Evolutionary conservation across 2,888 invertebrate species (phyloP).

Genomic region (Disparrhopalites patrizii): DNA sequence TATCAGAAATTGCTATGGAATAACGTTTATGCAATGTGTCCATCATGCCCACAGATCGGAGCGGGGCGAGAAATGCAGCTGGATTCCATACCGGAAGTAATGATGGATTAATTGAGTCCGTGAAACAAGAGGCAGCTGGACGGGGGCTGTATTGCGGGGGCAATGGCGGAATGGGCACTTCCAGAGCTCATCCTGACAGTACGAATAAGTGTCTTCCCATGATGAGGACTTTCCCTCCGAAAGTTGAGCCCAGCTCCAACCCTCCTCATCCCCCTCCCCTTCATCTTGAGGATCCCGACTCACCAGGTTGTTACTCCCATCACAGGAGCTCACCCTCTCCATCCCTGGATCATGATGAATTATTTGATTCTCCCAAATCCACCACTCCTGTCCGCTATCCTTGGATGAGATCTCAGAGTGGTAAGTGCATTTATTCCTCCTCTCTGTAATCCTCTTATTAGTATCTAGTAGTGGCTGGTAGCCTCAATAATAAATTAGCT

Average conservation of each 20-base stretch:
- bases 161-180: neutral
- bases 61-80: neutral
- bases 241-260: neutral
- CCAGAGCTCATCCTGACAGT: neutral
- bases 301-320: too few species aligned
- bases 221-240: too few species aligned
- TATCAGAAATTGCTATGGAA: too few species aligned
- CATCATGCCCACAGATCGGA: too few species aligned
- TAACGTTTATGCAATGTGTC: too few species aligned
- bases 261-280: neutral
- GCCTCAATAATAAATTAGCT: too few species aligned
- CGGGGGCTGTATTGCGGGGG: too few species aligned
- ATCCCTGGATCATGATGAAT: too few species aligned
- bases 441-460: too few species aligned
- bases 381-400: constrained; percentile 9
- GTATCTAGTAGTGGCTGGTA: too few species aligned
- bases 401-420: constrained; percentile 22
- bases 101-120: constrained; percentile 8
- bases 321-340: too few species aligned
- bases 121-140: constrained; percentile 17
- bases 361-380: neutral
- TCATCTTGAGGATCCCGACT: neutral
- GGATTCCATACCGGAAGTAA: neutral
- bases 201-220: too few species aligned
- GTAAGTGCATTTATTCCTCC: neutral